Evolutionary conservation across 37 sponge, comb jelly and placozoan species (phyloP), one percentile per base, ranked within the genome.

Genomic region (Bolinopsis microptera): DNA sequence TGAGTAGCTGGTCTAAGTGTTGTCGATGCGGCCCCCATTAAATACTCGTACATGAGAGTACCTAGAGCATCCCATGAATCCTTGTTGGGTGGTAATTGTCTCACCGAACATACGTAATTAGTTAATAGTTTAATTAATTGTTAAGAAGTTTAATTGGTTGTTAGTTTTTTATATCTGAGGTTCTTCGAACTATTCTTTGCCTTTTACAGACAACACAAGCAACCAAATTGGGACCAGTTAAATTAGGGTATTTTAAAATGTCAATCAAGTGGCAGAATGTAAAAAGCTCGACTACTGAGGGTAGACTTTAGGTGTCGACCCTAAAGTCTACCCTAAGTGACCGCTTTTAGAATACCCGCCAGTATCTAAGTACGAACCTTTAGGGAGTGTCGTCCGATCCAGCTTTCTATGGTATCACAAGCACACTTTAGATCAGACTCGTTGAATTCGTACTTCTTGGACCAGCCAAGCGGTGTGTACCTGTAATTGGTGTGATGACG

Each of bases 391-490:
- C 93, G 67, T 98, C 98, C 98, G 92, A 98, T 69, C 97, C 97
- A 98, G 8, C 96, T 95, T 35, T 98, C 98, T 39, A 98, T 94
- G 30, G 97, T 97, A 74, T 98, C 98, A 94, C 98, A 98, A 0
- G 94, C 97, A 97, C 96, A 96, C 24, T 92, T 83, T 41, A 98
- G 93, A 83, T 98, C 98, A 38, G 95, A 95, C 76, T 98, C 98
- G 82, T 98, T 98, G 76, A 98, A 97, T 95, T 98, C 98, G 67
- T 98, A 98, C 90, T 95, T 96, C 96, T 98, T 98, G 68, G 96
- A 38, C 98, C 97, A 98, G 24, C 98, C 98, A 22, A 96, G 95
- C n/a, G 98, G 97, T 23, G 95, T 75, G 94, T 98, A n/a, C n/a
- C n/a, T n/a, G n/a, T n/a, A n/a, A n/a, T 48, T 13, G 13, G 61